Conservation (phyloP, 2,888 invertebrate species). For the Agrenia bidenticulata region DNA sequence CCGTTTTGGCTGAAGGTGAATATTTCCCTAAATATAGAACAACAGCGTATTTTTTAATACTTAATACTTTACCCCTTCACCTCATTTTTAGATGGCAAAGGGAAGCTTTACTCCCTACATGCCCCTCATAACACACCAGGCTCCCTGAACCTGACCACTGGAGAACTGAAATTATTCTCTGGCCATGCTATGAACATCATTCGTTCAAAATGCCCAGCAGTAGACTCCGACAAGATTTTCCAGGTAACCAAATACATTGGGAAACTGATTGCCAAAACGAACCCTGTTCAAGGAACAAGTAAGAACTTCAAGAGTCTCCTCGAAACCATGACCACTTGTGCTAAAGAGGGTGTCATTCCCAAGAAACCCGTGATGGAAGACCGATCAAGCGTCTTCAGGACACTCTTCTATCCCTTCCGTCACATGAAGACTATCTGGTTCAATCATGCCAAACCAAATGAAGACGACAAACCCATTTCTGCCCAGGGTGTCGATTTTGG, state of each 20-base stretch:
- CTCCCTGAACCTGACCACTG: constrained; percentile 27
- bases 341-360: constrained; percentile 6
- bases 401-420: not conserved
- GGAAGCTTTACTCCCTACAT: constrained; percentile 25
- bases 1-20: not conserved
- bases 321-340: constrained; percentile 24
- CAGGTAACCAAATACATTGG: constrained; percentile 36
- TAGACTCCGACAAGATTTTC: constrained; percentile 24
- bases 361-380: not conserved
- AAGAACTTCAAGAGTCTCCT: constrained; percentile 19
- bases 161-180: constrained; percentile 36
- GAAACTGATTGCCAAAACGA: constrained; percentile 31
- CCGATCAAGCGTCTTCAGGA: not conserved
- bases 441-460: not conserved
- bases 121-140: constrained; percentile 9
- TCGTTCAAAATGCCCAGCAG: constrained; percentile 32
- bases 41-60: no score
- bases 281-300: constrained; percentile 19
- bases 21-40: no score
- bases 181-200: constrained; percentile 36
- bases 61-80: no score
- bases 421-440: not conserved
- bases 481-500: not conserved
- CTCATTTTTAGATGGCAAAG: not conserved
- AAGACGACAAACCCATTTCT: not conserved